These are phyloP conservation scores for Volucella zonaria DNA, from an alignment of 2,888 invertebrate genomes.

Conservation along the genomic window DNA sequence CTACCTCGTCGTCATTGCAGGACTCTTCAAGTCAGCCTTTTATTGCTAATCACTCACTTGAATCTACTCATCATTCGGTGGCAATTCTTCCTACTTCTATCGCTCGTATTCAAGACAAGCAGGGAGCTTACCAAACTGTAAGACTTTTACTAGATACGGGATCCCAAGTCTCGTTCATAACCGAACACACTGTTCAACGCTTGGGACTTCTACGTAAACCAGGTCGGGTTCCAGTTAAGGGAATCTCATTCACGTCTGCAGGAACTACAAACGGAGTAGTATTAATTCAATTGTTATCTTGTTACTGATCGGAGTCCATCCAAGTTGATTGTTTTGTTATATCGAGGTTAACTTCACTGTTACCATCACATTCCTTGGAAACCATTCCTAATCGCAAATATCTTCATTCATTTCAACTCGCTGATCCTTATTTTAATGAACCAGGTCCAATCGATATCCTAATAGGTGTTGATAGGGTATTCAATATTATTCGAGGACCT, in stretches of 20 bases:
- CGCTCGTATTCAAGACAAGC: slow-evolving; percentile 6
- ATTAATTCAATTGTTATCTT: slow-evolving; percentile 38
- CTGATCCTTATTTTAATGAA: slow-evolving; percentile 3
- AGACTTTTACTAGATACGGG: neutral
- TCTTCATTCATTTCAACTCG: slow-evolving; percentile 5
- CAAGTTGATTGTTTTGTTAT: slow-evolving; percentile 37
- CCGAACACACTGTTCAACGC: slow-evolving; percentile 42
- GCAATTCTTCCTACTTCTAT: slow-evolving; percentile 6
- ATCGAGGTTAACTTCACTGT: slow-evolving; percentile 26
- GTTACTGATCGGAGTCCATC: slow-evolving; percentile 14
- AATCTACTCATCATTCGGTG: neutral
- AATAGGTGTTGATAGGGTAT: slow-evolving; percentile 21
- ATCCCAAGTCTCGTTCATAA: slow-evolving; percentile 23
- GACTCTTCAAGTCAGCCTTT: neutral
- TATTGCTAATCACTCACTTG: neutral
- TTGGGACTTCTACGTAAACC: slow-evolving; percentile 36
- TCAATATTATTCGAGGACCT: slow-evolving; percentile 3
- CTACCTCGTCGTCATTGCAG: neutral
- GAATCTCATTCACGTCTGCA: slow-evolving; percentile 32
- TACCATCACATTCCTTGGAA: slow-evolving; percentile 25
- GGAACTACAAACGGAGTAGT: slow-evolving; percentile 35
- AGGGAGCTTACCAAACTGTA: neutral
- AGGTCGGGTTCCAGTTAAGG: slow-evolving; percentile 33
- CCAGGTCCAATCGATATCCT: slow-evolving; percentile 11
- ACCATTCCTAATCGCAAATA: slow-evolving; percentile 1